Evolutionary conservation across 2,797 vertebrate genomes (phyloP).

Genomic region (Bradypodion pumilum): DNA sequence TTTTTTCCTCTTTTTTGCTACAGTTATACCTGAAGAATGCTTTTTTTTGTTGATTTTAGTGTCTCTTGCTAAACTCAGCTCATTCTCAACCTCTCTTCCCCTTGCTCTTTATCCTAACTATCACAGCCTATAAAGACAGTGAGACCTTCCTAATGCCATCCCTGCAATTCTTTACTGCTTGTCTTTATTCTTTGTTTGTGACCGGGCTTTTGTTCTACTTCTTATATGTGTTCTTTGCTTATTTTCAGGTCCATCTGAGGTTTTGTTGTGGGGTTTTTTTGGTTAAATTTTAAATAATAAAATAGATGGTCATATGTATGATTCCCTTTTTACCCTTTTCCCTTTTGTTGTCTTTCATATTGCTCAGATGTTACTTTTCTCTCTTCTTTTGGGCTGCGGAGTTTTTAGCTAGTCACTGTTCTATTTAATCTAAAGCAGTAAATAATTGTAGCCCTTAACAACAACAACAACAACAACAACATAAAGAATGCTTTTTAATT

Average conservation of each 20-base stretch:
- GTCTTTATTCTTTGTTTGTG: no score
- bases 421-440: neutral
- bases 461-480: neutral
- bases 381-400: neutral
- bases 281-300: no score
- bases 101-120: conserved; percentile 70
- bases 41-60: no score
- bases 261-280: no score
- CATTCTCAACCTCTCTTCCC: conserved; percentile 57
- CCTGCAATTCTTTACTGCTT: no score
- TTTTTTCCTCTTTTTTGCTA: no score
- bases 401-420: neutral
- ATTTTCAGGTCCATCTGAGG: no score
- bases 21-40: no score
- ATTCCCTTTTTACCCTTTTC: neutral
- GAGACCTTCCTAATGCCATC: no score
- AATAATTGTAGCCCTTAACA: neutral
- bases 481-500: neutral
- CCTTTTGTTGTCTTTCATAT: neutral
- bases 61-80: no score
- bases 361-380: neutral
- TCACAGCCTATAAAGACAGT: conserved; percentile 66
- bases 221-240: no score
- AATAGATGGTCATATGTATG: neutral
- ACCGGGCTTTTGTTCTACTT: no score